Base-by-base conservation (phyloP, 64 coral and sea anemone genomes). In the Astreopora myriophthalma region DNA sequence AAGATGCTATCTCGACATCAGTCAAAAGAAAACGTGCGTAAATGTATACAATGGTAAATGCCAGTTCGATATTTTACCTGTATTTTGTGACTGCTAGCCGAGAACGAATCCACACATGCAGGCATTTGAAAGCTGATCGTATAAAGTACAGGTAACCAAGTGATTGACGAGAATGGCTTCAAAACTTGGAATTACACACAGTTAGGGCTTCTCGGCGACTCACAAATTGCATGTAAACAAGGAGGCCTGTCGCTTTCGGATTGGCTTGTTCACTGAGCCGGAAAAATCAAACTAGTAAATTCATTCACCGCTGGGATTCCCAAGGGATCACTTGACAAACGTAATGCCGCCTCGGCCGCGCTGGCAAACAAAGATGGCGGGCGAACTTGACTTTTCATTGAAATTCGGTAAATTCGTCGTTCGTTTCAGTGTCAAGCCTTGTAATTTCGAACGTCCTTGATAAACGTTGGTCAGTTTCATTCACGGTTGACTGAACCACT, bases 361-460 rank as follows among this genome's bases (percentile, higher is more conserved):
- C 79, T n/a, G n/a, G n/a, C 52, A 38, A 83, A 64, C 79, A 83
- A 83, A 63, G 31, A 83, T 63, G 52, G 79, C 79, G 79, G 79
- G 1, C 42, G 35, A 31, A 30, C 7, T 35, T 32, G 28, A 34
- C 25, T 80, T 80, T 29, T 3, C 17, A 52, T 80, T 33, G 55
- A 65, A 64, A 63, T 30, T 0, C 32, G 33, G 52, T 25, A 13
- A 19, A 63, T 57, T 26, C 10, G 49, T 29, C 32, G 22, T 34
- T 61, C 34, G 25, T 16, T 24, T 13, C 19, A 32, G 2, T 32
- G 6, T 10, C 19, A 12, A 51, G 65, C 7, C 52, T 64, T 32
- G 2, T 65, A 20, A 12, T 37, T 39, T 38, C 8, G 20, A 36
- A 20, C 26, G 7, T 38, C 34, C n/a, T 63, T 22, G 33, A 38